Percentiles rank a stretch among this genome's conserved stretches.
Conservation (phyloP, 2,113 vertebrate species). For the Passerina amoena region DNA sequence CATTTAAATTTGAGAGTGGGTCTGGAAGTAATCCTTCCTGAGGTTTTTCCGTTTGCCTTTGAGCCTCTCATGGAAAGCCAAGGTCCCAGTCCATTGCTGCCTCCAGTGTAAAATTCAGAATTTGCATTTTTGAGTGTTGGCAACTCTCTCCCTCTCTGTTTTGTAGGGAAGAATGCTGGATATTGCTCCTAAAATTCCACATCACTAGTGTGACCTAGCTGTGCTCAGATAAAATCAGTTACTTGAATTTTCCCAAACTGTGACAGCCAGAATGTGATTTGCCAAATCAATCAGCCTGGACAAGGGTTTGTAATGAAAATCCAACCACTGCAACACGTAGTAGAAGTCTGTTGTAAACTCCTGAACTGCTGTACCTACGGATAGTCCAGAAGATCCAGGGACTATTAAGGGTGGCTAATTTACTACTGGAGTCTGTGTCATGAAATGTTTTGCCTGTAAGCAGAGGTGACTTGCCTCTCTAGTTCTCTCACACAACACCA, state of each 20-base stretch:
- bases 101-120: neutral
- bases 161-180: neutral
- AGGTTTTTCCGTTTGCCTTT: neutral
- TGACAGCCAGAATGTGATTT: neutral
- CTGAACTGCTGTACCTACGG: fast-evolving
- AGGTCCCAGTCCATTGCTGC: neutral
- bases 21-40: neutral
- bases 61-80: neutral
- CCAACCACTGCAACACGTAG: neutral
- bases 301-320: neutral
- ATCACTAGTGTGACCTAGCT: neutral
- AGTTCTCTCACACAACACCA: neutral
- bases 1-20: neutral
- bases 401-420: neutral
- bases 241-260: neutral
- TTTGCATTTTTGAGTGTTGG: neutral
- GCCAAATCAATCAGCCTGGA: neutral
- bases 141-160: neutral
- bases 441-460: neutral
- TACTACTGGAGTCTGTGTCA: neutral
- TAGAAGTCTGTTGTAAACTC: neutral
- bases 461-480: neutral
- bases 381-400: neutral
- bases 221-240: neutral
- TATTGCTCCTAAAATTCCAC: neutral